Conservation (phyloP, 1,140 invertebrate species). For the Trachymyrmex cornetzi region DNA sequence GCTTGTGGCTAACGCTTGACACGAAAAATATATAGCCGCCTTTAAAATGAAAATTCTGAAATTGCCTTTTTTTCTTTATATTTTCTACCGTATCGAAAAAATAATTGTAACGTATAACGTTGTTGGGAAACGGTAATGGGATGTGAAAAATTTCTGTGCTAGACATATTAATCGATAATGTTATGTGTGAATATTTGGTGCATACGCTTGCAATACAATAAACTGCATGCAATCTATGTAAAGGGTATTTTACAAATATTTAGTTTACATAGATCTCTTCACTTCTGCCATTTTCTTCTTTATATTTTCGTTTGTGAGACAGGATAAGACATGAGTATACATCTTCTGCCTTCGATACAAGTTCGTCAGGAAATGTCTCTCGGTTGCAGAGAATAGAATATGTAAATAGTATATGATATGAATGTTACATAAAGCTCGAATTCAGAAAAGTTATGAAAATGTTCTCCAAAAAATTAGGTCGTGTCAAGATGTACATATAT, state of each 20-base stretch:
- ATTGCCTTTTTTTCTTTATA: conserved; percentile 25
- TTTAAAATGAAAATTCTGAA: conserved; percentile 46
- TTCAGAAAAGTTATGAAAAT: not conserved
- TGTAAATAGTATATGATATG: conserved; percentile 37
- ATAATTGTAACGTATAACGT: not conserved
- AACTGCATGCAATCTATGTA: conserved; percentile 7
- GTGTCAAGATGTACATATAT: not conserved
- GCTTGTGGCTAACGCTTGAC: conserved; percentile 36
- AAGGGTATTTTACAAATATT: conserved; percentile 43
- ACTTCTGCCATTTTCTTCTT: conserved; percentile 5
- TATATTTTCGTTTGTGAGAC: conserved; percentile 38
- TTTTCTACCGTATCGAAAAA: not conserved
- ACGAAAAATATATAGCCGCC: not conserved
- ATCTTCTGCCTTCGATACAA: conserved; percentile 4
- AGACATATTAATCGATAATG: conserved; percentile 22
- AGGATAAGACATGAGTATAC: not conserved
- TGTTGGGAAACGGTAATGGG: not conserved
- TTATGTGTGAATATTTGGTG: not conserved
- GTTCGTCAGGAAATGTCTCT: conserved; percentile 48
- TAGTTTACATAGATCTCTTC: not conserved
- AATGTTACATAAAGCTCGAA: conserved; percentile 10
- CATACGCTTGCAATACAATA: not conserved
- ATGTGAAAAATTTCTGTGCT: not conserved
- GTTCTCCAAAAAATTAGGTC: conserved; percentile 3
- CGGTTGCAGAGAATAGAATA: conserved; percentile 47